A percentile compares a stretch with the other conserved stretches of the same genome.
These are phyloP conservation scores for Theretra japonica DNA, from an alignment of 2,888 invertebrate genomes.

Conservation along the genomic window DNA sequence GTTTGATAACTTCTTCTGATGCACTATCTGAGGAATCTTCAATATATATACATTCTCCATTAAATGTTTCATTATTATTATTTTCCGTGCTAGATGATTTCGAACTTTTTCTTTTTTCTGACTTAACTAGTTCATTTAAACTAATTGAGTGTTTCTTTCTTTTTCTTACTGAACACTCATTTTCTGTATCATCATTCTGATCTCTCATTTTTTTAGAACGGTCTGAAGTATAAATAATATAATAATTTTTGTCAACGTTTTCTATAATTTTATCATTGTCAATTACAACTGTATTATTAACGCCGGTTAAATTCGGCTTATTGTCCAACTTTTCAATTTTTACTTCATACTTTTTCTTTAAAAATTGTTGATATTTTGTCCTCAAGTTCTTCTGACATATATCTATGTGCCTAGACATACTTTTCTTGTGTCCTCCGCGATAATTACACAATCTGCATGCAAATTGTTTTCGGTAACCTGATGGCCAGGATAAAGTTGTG, in stretches of 20 bases:
- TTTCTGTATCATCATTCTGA: slow-evolving; percentile 43
- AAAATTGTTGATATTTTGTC: slow-evolving; percentile 47
- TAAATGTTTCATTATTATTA: slow-evolving; percentile 29
- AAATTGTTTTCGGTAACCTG: slow-evolving; percentile 36
- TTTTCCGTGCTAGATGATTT: slow-evolving; percentile 29
- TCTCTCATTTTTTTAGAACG: slow-evolving; percentile 23
- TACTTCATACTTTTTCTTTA: slow-evolving; percentile 56
- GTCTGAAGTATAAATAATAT: slow-evolving; percentile 53
- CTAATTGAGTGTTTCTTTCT: slow-evolving; percentile 23
- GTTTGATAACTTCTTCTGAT: slow-evolving; percentile 40
- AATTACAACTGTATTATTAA: slow-evolving; percentile 55
- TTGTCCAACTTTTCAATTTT: slow-evolving; percentile 58
- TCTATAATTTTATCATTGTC: slow-evolving; percentile 56
- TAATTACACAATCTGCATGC: slow-evolving; percentile 41
- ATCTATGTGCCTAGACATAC: slow-evolving; percentile 43
- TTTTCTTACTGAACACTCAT: slow-evolving; percentile 34
- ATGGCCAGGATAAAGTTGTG: slow-evolving; percentile 31
- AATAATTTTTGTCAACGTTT: slow-evolving; percentile 50
- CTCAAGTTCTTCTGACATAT: slow-evolving; percentile 45
- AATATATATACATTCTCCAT: slow-evolving; percentile 61
- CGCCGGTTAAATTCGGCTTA: slow-evolving; percentile 61
- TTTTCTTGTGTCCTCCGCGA: slow-evolving; percentile 37
- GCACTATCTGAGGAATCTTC: slow-evolving; percentile 65
- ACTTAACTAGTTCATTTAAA: slow-evolving; percentile 35
- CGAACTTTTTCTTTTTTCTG: slow-evolving; percentile 23